phyloP scores from a whole-genome alignment of 2,888 invertebrate species.

The Esperia sulphurella region DNA sequence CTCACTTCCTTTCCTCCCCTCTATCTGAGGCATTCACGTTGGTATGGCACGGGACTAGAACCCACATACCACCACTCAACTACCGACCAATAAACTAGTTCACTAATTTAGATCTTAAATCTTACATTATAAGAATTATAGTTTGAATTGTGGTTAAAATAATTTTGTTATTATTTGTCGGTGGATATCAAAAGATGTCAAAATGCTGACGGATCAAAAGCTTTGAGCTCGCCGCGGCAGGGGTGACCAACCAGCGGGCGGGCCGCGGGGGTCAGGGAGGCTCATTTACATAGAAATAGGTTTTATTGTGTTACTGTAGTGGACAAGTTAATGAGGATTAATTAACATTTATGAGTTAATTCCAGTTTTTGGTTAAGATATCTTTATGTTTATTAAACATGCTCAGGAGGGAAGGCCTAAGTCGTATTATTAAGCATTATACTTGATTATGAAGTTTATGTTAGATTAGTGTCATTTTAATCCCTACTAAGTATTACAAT shows the following conservation, averaged over 20 bases:
- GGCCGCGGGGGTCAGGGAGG: conserved; percentile 11
- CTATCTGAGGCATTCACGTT: conserved; percentile 13
- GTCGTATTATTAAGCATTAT: too few species aligned
- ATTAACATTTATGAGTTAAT: conserved; percentile 29
- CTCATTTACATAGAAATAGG: conserved; percentile 60
- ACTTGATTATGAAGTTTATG: too few species aligned
- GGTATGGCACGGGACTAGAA: conserved; percentile 23
- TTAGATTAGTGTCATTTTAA: too few species aligned
- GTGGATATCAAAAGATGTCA: conserved; percentile 73
- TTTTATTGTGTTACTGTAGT: conserved; percentile 26
- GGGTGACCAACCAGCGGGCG: conserved; percentile 39
- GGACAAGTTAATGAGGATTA: conserved; percentile 39
- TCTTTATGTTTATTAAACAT: neutral
- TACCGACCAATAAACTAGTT: conserved; percentile 3
- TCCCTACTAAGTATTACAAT: too few species aligned
- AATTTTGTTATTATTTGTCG: conserved; percentile 68
- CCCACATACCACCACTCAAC: conserved; percentile 5
- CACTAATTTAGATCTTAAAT: conserved; percentile 14
- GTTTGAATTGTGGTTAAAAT: conserved; percentile 32
- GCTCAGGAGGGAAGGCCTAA: too few species aligned
- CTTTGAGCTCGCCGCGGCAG: conserved; percentile 58
- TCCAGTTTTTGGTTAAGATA: conserved; percentile 2
- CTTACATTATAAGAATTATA: too few species aligned
- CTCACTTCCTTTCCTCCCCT: conserved; percentile 21
- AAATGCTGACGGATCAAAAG: conserved; percentile 58